Base-by-base conservation (phyloP, 2,888 invertebrate genomes). In the Hyppa rectilinea region DNA sequence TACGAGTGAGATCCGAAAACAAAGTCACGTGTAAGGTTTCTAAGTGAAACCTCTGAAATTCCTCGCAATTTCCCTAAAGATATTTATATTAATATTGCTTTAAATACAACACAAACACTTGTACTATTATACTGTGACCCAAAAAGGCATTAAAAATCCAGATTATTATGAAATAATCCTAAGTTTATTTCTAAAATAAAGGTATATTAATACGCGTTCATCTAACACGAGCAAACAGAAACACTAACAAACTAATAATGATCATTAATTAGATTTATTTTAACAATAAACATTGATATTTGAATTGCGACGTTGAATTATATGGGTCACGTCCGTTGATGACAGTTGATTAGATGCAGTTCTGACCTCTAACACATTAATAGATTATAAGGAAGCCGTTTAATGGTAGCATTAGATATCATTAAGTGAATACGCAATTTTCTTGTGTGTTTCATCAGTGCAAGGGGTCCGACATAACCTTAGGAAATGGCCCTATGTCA, bases 251-350 rank as follows among this genome's bases (percentile, higher is more conserved):
- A 78, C 78, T 80, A 82, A 66, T 87, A 90, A 88, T 92, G 90
- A 83, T 80, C 69, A 84, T 86, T 85, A 88, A 87, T 87, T 85
- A 84, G 75, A 81, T 76, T 72, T 71, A 77, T 76, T 81, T 78
- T 65, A 69, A 81, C 81, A 78, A 80, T 79, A 81, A 85, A 84
- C 76, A 87, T 88, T 85, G 84, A 84, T 75, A 81, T 78, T 85
- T 85, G 52, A 84, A 88, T 84, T 89, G 87, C 88, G 88, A 83
- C 88, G 87, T 85, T 80, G 60, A 62, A 71, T 80, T 76, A 61
- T 80, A 66, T 76, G 61, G 81, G 78, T 79, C 78, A 71, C 29
- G 62, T 78, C 55, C 52, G 71, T 84, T 78, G 70, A 70, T 81
- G 85, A 68, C 69, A 77, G 55, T 50, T 45, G 78, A 84, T 85